Evolutionary conservation across 2,797 vertebrate genomes (phyloP), one percentile per base, ranked within the genome.

Genomic region (Trichosurus vulpecula): DNA sequence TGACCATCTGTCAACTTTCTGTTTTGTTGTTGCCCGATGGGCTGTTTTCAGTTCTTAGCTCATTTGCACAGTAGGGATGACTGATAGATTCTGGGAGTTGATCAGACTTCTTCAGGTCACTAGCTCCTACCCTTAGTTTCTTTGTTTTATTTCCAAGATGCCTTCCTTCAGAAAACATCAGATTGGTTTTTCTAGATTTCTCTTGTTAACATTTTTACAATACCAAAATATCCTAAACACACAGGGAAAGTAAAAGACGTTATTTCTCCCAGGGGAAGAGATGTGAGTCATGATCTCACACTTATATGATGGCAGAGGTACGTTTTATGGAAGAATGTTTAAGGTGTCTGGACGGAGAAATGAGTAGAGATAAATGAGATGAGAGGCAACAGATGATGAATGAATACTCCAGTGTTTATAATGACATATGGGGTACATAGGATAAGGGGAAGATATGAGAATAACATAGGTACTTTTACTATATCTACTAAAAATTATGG

Each of bases 231-330:
- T 74, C 81, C 90, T 93, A 95, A 95, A 92, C 11, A 57, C 52
- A 81, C 47, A 92, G 19, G 95, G 55, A 61, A 96, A 91, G 91
- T 94, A 61, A 94, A 87, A 95, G 93, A 52, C 5, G 52, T 52
- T 93, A 91, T 93, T 94, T 97, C 93, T 12, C 93, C n/a, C 57
- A 95, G 81, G 10, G 16, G n/a, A 95, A 91, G 81, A 93, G 54
- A 56, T 8, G 61, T 74, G 19, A 81, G 6, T 81, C 66, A 81
- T 66, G 22, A 61, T 58, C 94, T 41, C 54, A 29, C 10, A 25
- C 10, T 92, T 92, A 90, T 31, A 35, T 89, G 52, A 92, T 0
- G 53, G 6, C 30, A 74, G 52, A 97, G 58, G 47, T 54, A 25
- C 16, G 53, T 94, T 95, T 96, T 94, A 90, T 95, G 51, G 52